Evolutionary conservation across 2,888 invertebrate genomes (phyloP).

Genomic region (Standfussiana lucernea): DNA sequence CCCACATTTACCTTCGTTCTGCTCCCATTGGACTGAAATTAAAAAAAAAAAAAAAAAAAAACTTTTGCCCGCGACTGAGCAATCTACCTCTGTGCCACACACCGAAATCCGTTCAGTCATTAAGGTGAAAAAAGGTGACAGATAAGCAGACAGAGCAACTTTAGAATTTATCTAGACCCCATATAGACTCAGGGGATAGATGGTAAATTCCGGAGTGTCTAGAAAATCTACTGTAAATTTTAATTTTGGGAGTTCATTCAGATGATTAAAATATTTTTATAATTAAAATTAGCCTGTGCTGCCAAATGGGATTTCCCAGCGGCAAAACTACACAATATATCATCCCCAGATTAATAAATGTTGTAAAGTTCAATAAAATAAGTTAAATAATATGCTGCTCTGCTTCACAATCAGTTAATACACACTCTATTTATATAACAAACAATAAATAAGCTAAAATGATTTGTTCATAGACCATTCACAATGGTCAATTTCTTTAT

Average conservation of each 20-base stretch:
- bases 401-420: background rate
- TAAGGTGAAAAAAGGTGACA: background rate
- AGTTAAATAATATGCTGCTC: background rate
- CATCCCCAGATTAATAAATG: background rate
- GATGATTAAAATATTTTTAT: background rate
- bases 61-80: background rate
- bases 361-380: background rate
- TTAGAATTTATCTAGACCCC: background rate
- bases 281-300: background rate
- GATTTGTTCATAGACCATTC: constrained; percentile 16
- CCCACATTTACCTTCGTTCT: constrained; percentile 96
- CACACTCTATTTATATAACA: background rate
- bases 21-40: constrained; percentile 95
- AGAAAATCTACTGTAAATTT: background rate
- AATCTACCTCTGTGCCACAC: background rate
- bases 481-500: constrained; percentile 15
- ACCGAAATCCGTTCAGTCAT: background rate
- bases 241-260: background rate
- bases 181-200: background rate
- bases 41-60: background rate
- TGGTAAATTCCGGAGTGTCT: background rate
- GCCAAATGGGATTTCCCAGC: too few relatives aligned
- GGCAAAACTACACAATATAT: background rate
- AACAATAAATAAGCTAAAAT: background rate
- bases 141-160: background rate